Conservation (phyloP, 2,797 vertebrate species). For the Hozukius guyotensis region DNA sequence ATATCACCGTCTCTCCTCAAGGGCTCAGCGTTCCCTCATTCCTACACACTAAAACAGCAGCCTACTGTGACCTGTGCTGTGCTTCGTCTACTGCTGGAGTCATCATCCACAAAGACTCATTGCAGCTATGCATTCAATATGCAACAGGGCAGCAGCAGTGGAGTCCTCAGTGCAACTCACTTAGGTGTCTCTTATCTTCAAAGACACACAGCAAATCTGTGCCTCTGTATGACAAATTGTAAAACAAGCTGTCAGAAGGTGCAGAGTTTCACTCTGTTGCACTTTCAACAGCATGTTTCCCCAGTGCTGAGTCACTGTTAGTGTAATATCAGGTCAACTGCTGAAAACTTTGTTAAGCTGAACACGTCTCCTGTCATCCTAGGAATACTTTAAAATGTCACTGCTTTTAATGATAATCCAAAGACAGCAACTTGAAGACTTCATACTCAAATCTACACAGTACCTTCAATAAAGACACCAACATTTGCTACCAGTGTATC, state of each 20-base stretch:
- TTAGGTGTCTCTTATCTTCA: constrained; percentile 28
- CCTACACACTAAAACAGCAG: constrained; percentile 33
- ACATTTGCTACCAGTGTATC: background rate
- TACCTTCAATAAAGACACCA: background rate
- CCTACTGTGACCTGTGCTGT: constrained; percentile 35
- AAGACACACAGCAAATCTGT: constrained; percentile 26
- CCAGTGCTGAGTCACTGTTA: constrained; percentile 9
- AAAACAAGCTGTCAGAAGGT: constrained; percentile 22
- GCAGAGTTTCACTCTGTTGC: constrained; percentile 14
- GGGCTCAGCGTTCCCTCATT: constrained; percentile 58
- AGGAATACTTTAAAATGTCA: background rate
- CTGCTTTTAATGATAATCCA: background rate
- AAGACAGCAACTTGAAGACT: background rate
- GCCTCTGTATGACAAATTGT: constrained; percentile 14
- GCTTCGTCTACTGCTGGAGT: constrained; percentile 3
- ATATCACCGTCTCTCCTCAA: constrained; percentile 63
- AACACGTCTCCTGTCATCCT: background rate
- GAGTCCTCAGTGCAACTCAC: constrained; percentile 24
- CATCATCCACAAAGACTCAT: constrained; percentile 13
- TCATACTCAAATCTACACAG: background rate
- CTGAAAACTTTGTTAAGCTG: background rate
- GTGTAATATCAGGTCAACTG: constrained; percentile 12
- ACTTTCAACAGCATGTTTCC: constrained; percentile 14
- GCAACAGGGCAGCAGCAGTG: constrained; percentile 13
- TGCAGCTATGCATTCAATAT: constrained; percentile 29